These are phyloP conservation scores for Litoditis marina DNA, from an alignment of 2,888 invertebrate genomes.

Conservation along the genomic window DNA sequence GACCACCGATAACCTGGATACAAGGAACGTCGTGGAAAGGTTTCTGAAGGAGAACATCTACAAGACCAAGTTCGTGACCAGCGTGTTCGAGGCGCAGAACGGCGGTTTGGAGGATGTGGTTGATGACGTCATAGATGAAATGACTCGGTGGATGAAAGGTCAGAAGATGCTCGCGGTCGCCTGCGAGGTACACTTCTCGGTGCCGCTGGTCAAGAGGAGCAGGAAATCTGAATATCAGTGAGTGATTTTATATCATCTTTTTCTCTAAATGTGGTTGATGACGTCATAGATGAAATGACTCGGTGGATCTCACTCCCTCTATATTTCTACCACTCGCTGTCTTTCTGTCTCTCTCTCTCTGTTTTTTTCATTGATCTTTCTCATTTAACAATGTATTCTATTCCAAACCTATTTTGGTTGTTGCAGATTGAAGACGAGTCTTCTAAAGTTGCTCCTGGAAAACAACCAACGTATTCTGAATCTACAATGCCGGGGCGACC, in stretches of 20 bases:
- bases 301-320: constrained; percentile 27
- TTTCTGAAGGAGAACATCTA: constrained; percentile 35
- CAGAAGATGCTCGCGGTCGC: constrained; percentile 53
- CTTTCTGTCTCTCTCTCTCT: neutral
- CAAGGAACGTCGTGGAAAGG: constrained; percentile 22
- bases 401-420: neutral
- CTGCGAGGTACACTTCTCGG: constrained; percentile 58
- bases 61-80: constrained; percentile 54
- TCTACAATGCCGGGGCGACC: constrained; percentile 33
- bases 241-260: constrained; percentile 6
- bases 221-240: constrained; percentile 47
- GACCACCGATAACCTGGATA: neutral
- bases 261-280: constrained; percentile 4
- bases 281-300: constrained; percentile 42
- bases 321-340: too few species aligned
- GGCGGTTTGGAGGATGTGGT: constrained; percentile 30
- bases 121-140: constrained; percentile 43
- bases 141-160: constrained; percentile 48
- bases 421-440: constrained; percentile 52
- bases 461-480: constrained; percentile 55
- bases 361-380: neutral
- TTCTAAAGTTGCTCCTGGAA: constrained; percentile 47
- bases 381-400: neutral
- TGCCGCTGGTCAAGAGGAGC: constrained; percentile 43
- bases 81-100: constrained; percentile 51